A percentile compares a stretch with the other conserved stretches of the same genome.
Evolutionary conservation across 2,888 invertebrate genomes (phyloP).

Genomic region (Salticus scenicus): DNA sequence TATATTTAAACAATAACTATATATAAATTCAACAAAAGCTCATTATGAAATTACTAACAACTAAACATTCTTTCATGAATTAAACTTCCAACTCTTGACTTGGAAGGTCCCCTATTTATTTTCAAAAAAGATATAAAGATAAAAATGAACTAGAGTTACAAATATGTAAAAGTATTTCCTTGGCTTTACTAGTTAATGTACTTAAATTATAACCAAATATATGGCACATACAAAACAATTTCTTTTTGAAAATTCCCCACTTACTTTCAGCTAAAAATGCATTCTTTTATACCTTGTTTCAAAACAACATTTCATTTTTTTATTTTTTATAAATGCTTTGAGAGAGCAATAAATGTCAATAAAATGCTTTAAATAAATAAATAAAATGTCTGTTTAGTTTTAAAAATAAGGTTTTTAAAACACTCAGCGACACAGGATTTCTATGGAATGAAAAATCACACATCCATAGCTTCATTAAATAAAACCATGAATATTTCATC

Average conservation of each 20-base stretch:
- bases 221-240: not conserved
- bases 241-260: no score
- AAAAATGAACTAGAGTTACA: no score
- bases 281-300: no score
- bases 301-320: no score
- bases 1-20: not conserved
- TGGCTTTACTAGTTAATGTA: not conserved
- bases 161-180: not conserved
- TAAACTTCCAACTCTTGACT: no score
- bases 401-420: not conserved
- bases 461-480: slow-evolving; percentile 17
- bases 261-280: no score
- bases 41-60: not conserved
- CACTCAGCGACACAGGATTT: slow-evolving; percentile 11
- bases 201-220: not conserved
- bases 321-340: no score
- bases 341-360: no score
- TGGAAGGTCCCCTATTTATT: no score
- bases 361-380: not conserved
- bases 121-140: no score
- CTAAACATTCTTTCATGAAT: not conserved
- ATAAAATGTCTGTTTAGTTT: not conserved
- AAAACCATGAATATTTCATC: slow-evolving; percentile 21
- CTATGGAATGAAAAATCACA: slow-evolving; percentile 27
- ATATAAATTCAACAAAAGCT: not conserved